A percentile compares a stretch with the other conserved stretches of the same genome.
phyloP scores from a whole-genome alignment of 2,888 invertebrate species.

The Drosophila yooni region DNA sequence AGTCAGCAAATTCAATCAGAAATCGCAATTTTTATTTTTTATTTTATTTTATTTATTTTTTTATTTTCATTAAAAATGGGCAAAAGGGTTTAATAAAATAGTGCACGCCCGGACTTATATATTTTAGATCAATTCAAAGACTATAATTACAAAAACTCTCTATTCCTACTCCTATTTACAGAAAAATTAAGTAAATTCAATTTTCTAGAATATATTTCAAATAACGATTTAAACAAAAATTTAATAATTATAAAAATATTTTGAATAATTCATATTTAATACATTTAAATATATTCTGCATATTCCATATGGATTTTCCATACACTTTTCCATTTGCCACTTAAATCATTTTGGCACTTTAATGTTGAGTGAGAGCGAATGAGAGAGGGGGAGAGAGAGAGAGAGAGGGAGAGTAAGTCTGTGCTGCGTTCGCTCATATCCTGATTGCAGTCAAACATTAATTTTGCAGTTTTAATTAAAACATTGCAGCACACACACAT shows the following conservation, averaged over 20 bases:
- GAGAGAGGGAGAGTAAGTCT: not conserved
- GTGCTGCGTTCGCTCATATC: conserved; percentile 42
- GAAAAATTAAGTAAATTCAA: not conserved
- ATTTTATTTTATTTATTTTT: no score
- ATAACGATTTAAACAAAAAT: not conserved
- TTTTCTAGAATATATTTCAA: not conserved
- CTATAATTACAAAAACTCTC: no score
- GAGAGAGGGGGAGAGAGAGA: no score
- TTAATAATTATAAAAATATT: not conserved
- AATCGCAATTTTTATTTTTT: no score
- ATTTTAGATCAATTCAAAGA: not conserved
- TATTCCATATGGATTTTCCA: conserved; percentile 62
- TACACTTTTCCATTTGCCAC: conserved; percentile 9
- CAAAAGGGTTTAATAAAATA: not conserved
- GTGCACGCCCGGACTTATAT: not conserved
- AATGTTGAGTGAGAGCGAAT: conserved; percentile 34
- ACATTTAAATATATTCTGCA: conserved; percentile 3
- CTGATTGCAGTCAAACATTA: conserved; percentile 61
- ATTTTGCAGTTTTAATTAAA: conserved; percentile 81
- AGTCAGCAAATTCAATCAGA: not conserved
- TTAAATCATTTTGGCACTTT: conserved; percentile 78
- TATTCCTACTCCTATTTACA: no score
- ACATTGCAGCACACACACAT: conserved; percentile 51
- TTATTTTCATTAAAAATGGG: not conserved
- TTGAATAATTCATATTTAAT: not conserved